Evolutionary conservation across 2,888 invertebrate genomes (phyloP), one percentile per base, ranked within the genome.

Genomic region (Seira musarum): DNA sequence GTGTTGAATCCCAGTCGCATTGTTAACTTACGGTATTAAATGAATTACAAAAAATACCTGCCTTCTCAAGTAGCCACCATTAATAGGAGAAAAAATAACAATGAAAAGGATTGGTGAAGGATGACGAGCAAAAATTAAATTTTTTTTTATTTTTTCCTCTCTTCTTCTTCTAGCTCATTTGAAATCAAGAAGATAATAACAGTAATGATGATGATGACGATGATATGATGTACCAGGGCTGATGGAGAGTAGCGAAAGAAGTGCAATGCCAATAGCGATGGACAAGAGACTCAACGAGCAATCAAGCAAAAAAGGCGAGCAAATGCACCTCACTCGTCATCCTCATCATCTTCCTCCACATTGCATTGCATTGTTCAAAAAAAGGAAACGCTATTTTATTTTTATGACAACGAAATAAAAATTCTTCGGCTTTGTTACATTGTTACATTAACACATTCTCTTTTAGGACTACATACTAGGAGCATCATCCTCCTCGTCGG

Each of bases 261-360:
- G 10, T 65, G 61, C 30, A 72, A 63, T 70, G 71, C 64, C 74
- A 74, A 30, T n/a, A n/a, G 67, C 60, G 35, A 71, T 76, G 81
- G 81, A 76, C 81, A 81, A 81, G 81, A 76, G 81, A 81, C 76
- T 76, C 81, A 81, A 68, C 81, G 81, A 81, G 81, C 81, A 81
- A 80, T 80, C 80, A 80, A 80, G 76, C 72, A 80, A 78, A 71
- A 35, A 78, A 78, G 72, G 73, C 76, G 70, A 80, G 77, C 77
- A 74, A 77, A 82, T 74, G 70, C 79, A 73, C 67, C 71, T 71
- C 63, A 74, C 46, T 35, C 65, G 46, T 60, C 60, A 60, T 60
- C 60, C 10, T 60, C 60, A 30, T 30, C 60, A 19, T 21, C 73
- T 57, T 69, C 67, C 15, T 17, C 17, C 40, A 63, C 68, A 1